phyloP scores from a whole-genome alignment of 2,888 invertebrate species.

The Tachina grossa region DNA sequence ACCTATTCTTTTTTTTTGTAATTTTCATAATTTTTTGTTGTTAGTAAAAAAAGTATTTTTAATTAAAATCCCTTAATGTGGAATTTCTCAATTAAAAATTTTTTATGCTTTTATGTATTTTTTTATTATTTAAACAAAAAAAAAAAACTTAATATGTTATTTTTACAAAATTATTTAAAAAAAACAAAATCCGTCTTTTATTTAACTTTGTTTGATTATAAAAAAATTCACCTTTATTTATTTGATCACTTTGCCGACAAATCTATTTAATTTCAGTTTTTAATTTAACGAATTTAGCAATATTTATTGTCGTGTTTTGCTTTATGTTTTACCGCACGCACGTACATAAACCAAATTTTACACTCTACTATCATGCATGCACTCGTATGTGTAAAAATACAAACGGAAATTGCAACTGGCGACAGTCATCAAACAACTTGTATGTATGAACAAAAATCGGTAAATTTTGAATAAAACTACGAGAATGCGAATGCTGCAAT shows the following conservation, averaged over 20 bases:
- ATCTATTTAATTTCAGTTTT: constrained; percentile 19
- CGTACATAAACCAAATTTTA: constrained; percentile 63
- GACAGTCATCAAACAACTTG: constrained; percentile 67
- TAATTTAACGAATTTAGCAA: constrained; percentile 40
- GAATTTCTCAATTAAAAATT: no score
- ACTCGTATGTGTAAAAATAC: constrained; percentile 70
- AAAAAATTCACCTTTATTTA: constrained; percentile 15
- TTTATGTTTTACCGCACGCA: constrained; percentile 63
- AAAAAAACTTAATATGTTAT: no score
- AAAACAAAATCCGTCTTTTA: not conserved
- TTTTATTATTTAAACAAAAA: no score
- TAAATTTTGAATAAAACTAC: constrained; percentile 18
- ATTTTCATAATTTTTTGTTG: no score
- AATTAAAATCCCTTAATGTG: no score
- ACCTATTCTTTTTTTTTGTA: no score
- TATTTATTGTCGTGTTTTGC: constrained; percentile 40
- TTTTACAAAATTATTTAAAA: not conserved
- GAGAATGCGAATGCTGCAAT: not conserved
- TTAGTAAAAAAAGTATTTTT: no score
- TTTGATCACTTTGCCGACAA: constrained; percentile 12
- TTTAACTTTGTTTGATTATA: not conserved
- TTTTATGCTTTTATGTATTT: no score
- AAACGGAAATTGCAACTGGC: constrained; percentile 75
- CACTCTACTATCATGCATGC: constrained; percentile 62
- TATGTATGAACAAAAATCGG: constrained; percentile 45